Evolutionary conservation across 1,140 invertebrate species (phyloP).

Genomic region (Mya arenaria): DNA sequence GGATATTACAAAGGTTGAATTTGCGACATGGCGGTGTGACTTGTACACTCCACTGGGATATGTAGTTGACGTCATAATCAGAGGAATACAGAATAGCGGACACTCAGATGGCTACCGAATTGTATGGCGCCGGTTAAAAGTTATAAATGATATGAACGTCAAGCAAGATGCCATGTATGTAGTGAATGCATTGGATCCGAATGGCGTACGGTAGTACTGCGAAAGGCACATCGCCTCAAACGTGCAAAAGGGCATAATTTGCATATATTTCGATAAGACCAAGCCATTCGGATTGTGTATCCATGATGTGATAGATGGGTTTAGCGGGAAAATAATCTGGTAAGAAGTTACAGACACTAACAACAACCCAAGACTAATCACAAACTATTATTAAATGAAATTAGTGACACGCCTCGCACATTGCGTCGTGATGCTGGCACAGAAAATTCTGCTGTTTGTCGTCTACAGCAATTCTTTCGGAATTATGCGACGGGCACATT

Average conservation of each 20-base stretch:
- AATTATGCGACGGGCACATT: slow-evolving; percentile 7
- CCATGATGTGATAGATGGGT: slow-evolving; percentile 30
- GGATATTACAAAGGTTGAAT: slow-evolving; percentile 17
- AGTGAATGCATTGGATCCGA: slow-evolving; percentile 11
- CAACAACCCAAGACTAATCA: slow-evolving; percentile 24
- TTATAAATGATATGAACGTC: slow-evolving; percentile 18
- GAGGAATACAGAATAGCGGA: slow-evolving; percentile 13
- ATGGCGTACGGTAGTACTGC: neutral
- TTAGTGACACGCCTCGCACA: neutral
- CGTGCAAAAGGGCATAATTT: slow-evolving; percentile 34
- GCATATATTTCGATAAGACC: slow-evolving; percentile 26
- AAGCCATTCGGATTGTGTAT: slow-evolving; percentile 37
- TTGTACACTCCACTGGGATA: slow-evolving; percentile 2
- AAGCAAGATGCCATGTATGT: slow-evolving; percentile 21
- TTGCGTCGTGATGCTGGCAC: slow-evolving; percentile 16
- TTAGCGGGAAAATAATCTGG: slow-evolving; percentile 28
- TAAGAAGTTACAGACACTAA: slow-evolving; percentile 18
- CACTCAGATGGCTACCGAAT: neutral
- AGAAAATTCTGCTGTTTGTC: slow-evolving; percentile 33
- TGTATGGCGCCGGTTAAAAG: slow-evolving; percentile 5
- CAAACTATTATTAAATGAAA: slow-evolving; percentile 30
- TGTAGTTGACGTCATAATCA: neutral
- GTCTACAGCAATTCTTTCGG: slow-evolving; percentile 15
- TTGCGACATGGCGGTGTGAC: too few relatives aligned
- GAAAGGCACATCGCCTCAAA: neutral